Percentiles rank a stretch among this genome's conserved stretches.
phyloP scores from a whole-genome alignment of 2,888 invertebrate genomes.

The Drosophila differens region DNA sequence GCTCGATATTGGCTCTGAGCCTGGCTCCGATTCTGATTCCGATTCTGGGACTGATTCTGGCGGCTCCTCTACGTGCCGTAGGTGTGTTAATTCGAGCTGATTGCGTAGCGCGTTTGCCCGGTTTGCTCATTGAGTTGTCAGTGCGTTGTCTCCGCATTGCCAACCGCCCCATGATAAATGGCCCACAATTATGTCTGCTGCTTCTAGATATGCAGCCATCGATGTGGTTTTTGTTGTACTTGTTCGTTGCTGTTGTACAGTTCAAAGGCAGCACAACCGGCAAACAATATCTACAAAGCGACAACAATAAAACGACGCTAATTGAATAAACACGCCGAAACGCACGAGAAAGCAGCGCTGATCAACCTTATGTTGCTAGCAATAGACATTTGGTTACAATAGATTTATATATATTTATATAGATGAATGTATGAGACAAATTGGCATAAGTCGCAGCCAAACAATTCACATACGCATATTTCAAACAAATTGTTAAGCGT shows the following conservation, averaged over 20 bases:
- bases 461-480: constrained; percentile 5
- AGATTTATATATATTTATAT: neutral
- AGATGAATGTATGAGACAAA: constrained; percentile 43
- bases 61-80: constrained; percentile 65
- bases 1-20: constrained; percentile 15
- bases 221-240: constrained; percentile 32
- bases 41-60: neutral
- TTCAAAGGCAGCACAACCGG: constrained; percentile 58
- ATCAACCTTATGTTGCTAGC: constrained; percentile 10
- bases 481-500: constrained; percentile 20
- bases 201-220: constrained; percentile 59
- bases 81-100: constrained; percentile 75
- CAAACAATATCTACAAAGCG: constrained; percentile 31
- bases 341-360: constrained; percentile 60
- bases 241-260: constrained; percentile 24
- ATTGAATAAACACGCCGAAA: constrained; percentile 78
- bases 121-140: constrained; percentile 81
- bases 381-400: too few species aligned
- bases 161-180: constrained; percentile 72
- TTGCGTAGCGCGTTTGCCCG: constrained; percentile 53
- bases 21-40: constrained; percentile 9
- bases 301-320: constrained; percentile 49
- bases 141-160: constrained; percentile 64
- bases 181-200: constrained; percentile 73
- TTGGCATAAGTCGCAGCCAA: constrained; percentile 55